phyloP scores from a whole-genome alignment of 2,888 invertebrate species.

The Melanophora roralis region DNA sequence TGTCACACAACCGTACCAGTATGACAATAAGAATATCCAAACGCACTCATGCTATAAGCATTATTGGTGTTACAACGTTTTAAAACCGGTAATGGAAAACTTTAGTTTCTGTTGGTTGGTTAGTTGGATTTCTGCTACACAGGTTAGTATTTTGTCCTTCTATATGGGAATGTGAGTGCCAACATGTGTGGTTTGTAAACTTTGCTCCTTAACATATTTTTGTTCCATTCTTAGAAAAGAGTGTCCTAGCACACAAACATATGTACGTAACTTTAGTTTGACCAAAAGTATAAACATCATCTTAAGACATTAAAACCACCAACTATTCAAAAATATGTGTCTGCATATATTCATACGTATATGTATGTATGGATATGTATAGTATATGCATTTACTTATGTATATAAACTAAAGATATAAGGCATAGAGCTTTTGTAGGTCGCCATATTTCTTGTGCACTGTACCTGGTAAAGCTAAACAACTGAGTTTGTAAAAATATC shows the following conservation, averaged over 20 bases:
- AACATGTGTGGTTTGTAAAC: constrained; percentile 66
- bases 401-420: too few species aligned
- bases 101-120: constrained; percentile 28
- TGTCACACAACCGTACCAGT: constrained; percentile 66
- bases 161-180: constrained; percentile 39
- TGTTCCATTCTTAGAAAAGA: constrained; percentile 20
- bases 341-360: too few species aligned
- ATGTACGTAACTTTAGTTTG: constrained; percentile 21
- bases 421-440: too few species aligned
- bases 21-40: constrained; percentile 28
- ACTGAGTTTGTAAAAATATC: not conserved
- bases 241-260: too few species aligned
- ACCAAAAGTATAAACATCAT: constrained; percentile 65
- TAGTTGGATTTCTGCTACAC: constrained; percentile 25
- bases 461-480: too few species aligned
- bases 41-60: constrained; percentile 33
- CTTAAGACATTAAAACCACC: constrained; percentile 44
- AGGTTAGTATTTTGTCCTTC: constrained; percentile 36
- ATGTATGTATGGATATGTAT: too few species aligned
- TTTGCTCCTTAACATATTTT: constrained; percentile 67
- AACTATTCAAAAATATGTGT: too few species aligned
- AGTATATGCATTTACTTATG: too few species aligned
- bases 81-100: constrained; percentile 30
- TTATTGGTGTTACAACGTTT: constrained; percentile 51
- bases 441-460: too few species aligned